Conservation (phyloP, 2,113 vertebrate species). For the Arothron firmamentum region DNA sequence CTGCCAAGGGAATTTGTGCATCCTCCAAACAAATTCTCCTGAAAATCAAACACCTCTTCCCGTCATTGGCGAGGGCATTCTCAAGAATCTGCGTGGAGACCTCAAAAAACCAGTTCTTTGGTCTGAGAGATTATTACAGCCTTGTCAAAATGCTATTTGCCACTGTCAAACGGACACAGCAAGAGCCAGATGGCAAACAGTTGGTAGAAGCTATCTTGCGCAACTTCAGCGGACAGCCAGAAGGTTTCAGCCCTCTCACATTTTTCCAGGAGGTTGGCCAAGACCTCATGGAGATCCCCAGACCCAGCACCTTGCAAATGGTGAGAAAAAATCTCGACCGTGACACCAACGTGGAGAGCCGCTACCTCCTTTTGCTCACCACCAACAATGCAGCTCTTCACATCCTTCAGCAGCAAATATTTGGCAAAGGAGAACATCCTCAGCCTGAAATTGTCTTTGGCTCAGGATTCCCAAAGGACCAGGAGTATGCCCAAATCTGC, state of each 20-base stretch:
- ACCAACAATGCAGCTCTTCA: conserved; percentile 77
- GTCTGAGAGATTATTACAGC: conserved; percentile 78
- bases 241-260: conserved; percentile 59
- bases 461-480: conserved; percentile 80
- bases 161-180: conserved; percentile 49
- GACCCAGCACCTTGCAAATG: conserved; percentile 69
- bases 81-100: conserved; percentile 62
- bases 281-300: conserved; percentile 39
- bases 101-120: conserved; percentile 73
- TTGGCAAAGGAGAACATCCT: conserved; percentile 53
- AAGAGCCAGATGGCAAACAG: conserved; percentile 52
- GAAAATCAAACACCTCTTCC: conserved; percentile 71
- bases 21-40: conserved; percentile 48
- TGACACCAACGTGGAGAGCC: conserved; percentile 50
- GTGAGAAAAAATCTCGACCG: conserved; percentile 70
- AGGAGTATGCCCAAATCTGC: conserved; percentile 78
- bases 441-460: conserved; percentile 78
- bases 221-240: conserved; percentile 77
- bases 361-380: conserved; percentile 79
- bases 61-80: conserved; percentile 70
- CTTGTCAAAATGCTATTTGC: conserved; percentile 77
- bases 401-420: conserved; percentile 71
- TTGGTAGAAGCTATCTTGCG: conserved; percentile 72
- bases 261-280: conserved; percentile 61
- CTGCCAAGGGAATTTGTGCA: conserved; percentile 76